Percentiles rank a stretch among this genome's conserved stretches.
These are phyloP conservation scores for Orchestes rusci DNA, from an alignment of 2,888 invertebrate species.

Conservation along the genomic window DNA sequence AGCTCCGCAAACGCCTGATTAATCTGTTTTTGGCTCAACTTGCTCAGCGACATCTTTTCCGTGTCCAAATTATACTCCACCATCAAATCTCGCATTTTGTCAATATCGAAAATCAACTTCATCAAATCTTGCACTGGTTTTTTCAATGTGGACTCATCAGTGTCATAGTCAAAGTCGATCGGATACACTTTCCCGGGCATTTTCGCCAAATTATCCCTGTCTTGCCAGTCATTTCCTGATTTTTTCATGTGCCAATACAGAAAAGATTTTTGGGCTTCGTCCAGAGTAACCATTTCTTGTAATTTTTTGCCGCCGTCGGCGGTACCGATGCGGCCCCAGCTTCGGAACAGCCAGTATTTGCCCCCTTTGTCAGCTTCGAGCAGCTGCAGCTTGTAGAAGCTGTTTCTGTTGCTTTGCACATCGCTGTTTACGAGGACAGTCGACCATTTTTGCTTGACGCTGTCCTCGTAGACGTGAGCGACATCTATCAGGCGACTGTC, in stretches of 20 bases:
- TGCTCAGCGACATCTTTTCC: conserved; percentile 97
- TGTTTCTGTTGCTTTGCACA: conserved; percentile 80
- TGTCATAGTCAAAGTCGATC: conserved; percentile 80
- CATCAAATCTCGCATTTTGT: conserved; percentile 87
- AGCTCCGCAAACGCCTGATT: conserved; percentile 78
- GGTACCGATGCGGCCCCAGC: conserved; percentile 97
- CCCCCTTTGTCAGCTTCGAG: conserved; percentile 63
- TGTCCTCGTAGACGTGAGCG: conserved; percentile 68
- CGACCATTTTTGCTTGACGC: conserved; percentile 57
- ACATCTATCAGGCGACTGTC: conserved; percentile 70
- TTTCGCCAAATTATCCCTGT: conserved; percentile 54
- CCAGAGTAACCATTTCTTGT: too few relatives aligned
- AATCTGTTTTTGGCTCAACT: conserved; percentile 86
- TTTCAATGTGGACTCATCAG: conserved; percentile 59
- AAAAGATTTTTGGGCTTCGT: conserved; percentile 59
- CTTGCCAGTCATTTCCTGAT: conserved; percentile 74
- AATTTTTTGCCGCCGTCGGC: conserved; percentile 71
- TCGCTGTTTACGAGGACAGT: conserved; percentile 80
- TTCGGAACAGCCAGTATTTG: conserved; percentile 52
- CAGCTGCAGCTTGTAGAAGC: conserved; percentile 90
- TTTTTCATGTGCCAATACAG: conserved; percentile 56
- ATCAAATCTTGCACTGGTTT: conserved; percentile 76
- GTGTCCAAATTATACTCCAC: conserved; percentile 93
- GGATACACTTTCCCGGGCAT: conserved; percentile 70
- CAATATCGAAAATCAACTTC: conserved; percentile 81